Percentiles rank a stretch among this genome's conserved stretches.
phyloP scores from a whole-genome alignment of 1,140 invertebrate genomes.

The Orchesella cincta region DNA sequence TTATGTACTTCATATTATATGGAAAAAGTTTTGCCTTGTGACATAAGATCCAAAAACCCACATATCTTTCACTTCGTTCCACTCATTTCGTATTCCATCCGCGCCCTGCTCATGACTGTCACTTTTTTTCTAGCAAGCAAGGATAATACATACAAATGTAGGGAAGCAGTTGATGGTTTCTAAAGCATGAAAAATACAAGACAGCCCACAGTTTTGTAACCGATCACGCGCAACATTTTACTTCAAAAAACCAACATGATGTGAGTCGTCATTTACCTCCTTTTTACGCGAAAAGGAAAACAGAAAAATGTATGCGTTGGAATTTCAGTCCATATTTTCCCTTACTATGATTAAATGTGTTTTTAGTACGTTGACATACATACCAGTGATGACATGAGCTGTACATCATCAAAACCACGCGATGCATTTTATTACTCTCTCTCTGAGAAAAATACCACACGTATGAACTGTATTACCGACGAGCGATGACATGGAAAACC shows the following conservation, averaged over 20 bases:
- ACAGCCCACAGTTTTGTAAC: not conserved
- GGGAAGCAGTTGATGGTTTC: not conserved
- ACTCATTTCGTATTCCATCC: slow-evolving; percentile 14
- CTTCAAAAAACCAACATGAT: not conserved
- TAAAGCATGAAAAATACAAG: not conserved
- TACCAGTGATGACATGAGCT: too few species aligned
- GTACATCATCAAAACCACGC: too few species aligned
- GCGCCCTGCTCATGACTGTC: slow-evolving; percentile 18
- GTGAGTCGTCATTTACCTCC: not conserved
- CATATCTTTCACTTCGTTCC: not conserved
- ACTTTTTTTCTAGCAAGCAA: not conserved
- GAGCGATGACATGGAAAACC: too few species aligned
- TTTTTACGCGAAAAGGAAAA: too few species aligned
- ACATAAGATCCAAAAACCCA: not conserved
- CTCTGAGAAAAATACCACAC: too few species aligned
- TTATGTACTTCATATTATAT: not conserved
- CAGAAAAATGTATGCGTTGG: not conserved
- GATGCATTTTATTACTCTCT: too few species aligned
- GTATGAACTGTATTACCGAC: too few species aligned
- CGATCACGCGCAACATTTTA: not conserved
- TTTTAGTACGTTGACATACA: not conserved
- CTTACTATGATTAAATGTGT: not conserved
- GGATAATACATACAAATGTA: slow-evolving; percentile 16
- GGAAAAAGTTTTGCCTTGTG: not conserved
- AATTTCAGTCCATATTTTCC: not conserved